Conservation (phyloP, 1,140 invertebrate genomes). For the Orchestia grillus region DNA sequence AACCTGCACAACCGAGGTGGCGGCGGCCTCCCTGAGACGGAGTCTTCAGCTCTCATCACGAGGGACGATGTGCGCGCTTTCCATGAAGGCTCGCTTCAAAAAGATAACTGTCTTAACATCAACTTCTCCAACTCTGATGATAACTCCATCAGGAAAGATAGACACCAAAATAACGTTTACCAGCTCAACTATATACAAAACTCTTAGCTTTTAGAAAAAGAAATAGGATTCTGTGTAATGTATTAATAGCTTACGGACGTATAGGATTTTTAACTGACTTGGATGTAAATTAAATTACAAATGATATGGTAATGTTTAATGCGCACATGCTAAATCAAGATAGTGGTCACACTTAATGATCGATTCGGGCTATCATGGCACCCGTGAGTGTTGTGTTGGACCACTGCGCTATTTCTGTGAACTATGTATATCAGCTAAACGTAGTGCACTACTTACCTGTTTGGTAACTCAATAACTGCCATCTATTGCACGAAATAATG, state of each 20-base stretch:
- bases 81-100: background rate
- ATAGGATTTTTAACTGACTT: background rate
- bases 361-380: too few relatives aligned
- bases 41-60: background rate
- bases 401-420: background rate
- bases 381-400: background rate
- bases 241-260: background rate
- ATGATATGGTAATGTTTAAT: background rate
- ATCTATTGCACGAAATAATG: background rate
- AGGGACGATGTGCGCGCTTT: background rate
- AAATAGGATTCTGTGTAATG: background rate
- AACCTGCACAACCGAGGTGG: background rate
- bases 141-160: constrained; percentile 23
- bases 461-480: background rate
- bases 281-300: background rate
- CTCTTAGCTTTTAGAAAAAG: background rate
- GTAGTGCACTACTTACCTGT: background rate
- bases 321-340: background rate
- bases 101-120: background rate
- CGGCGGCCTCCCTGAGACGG: background rate
- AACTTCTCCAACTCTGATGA: constrained; percentile 25
- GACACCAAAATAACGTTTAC: background rate
- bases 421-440: background rate
- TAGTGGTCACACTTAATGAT: background rate
- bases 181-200: constrained; percentile 39